A percentile compares a stretch with the other conserved stretches of the same genome.
Conservation (phyloP, 2,888 invertebrate genomes). For the Suillia variegata region DNA sequence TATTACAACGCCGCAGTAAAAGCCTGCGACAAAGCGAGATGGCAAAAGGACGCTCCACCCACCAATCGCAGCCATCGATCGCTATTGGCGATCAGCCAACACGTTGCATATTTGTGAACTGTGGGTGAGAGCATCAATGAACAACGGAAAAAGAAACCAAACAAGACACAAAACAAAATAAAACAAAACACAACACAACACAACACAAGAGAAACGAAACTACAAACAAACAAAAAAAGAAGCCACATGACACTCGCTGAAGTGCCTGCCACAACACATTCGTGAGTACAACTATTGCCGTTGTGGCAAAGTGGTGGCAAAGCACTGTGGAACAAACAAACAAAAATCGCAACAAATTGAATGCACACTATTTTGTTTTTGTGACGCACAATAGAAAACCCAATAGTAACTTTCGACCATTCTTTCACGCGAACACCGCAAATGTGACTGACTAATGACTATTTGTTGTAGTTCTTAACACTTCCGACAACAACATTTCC, state of each 20-base stretch:
- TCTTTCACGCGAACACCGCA: no score
- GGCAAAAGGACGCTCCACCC: slow-evolving; percentile 4
- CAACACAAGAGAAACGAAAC: background rate
- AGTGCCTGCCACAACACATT: slow-evolving; percentile 9
- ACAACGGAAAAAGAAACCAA: background rate
- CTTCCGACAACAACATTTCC: no score
- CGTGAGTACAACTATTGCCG: slow-evolving; percentile 7
- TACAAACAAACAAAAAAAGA: slow-evolving; percentile 2
- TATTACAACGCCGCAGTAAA: no score
- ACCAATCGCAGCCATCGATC: slow-evolving; percentile 6
- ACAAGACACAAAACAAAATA: no score
- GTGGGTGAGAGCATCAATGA: slow-evolving; percentile 5
- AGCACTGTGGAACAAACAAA: background rate
- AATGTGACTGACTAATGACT: no score
- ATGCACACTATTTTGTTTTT: no score
- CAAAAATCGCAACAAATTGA: background rate
- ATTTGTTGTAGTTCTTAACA: no score
- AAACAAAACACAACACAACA: background rate
- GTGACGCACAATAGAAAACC: no score
- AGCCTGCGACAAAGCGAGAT: background rate
- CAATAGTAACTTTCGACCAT: no score
- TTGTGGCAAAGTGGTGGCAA: background rate
- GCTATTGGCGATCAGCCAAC: slow-evolving; percentile 13
- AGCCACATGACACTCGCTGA: slow-evolving; percentile 4
- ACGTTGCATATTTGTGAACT: background rate